These are phyloP conservation scores for Spisula subtruncata DNA, from an alignment of 2,888 invertebrate genomes.

Conservation along the genomic window DNA sequence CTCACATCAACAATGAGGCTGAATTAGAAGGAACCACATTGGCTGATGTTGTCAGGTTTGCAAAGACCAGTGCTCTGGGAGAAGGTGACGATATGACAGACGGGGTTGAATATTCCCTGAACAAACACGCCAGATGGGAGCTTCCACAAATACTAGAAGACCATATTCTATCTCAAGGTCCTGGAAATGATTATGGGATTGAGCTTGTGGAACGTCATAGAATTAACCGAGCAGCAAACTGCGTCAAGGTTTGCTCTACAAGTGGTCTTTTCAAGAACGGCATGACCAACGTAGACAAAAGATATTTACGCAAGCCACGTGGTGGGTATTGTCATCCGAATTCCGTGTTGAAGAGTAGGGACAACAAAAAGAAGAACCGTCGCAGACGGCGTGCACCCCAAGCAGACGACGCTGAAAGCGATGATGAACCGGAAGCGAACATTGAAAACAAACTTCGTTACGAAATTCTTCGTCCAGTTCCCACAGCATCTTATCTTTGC, in stretches of 20 bases:
- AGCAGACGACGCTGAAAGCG: neutral
- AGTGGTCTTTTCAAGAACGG: slow-evolving; percentile 34
- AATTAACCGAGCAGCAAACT: slow-evolving; percentile 63
- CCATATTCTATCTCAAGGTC: slow-evolving; percentile 51
- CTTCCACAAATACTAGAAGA: slow-evolving; percentile 74
- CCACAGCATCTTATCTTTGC: slow-evolving; percentile 69
- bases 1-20: neutral
- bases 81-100: slow-evolving; percentile 45
- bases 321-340: slow-evolving; percentile 66
- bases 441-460: slow-evolving; percentile 63
- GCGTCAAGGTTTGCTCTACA: slow-evolving; percentile 66
- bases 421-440: slow-evolving; percentile 31
- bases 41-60: slow-evolving; percentile 18
- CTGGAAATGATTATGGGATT: slow-evolving; percentile 64
- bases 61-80: slow-evolving; percentile 37
- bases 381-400: slow-evolving; percentile 15
- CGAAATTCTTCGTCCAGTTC: slow-evolving; percentile 72
- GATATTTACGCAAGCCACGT: slow-evolving; percentile 39
- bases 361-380: slow-evolving; percentile 26
- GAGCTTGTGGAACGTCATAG: slow-evolving; percentile 72
- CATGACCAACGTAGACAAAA: slow-evolving; percentile 29
- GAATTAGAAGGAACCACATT: neutral
- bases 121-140: slow-evolving; percentile 80
- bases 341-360: slow-evolving; percentile 51
- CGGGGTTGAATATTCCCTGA: slow-evolving; percentile 77